phyloP scores from a whole-genome alignment of 2,888 invertebrate species.

The Allacma fusca region DNA sequence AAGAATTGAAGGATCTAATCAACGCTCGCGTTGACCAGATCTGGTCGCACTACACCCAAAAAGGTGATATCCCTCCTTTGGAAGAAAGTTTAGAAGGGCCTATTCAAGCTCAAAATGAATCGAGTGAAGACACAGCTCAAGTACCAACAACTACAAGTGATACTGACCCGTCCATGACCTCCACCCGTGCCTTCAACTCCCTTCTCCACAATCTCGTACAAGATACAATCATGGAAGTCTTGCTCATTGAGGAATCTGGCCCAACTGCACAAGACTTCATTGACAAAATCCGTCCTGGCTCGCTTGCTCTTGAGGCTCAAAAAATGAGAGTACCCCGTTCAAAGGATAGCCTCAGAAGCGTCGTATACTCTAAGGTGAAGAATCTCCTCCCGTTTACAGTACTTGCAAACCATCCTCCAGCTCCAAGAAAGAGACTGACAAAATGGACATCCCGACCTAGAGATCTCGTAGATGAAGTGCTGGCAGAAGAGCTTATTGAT shows the following conservation, averaged over 20 bases:
- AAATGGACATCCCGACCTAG: slow-evolving; percentile 56
- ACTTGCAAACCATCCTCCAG: slow-evolving; percentile 23
- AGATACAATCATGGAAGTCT: slow-evolving; percentile 50
- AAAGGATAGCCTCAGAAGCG: slow-evolving; percentile 43
- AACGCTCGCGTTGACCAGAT: background rate
- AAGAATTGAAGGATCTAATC: slow-evolving; percentile 25
- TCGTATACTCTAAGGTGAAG: slow-evolving; percentile 34
- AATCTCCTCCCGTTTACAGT: slow-evolving; percentile 47
- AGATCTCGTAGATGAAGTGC: slow-evolving; percentile 57
- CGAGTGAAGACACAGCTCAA: background rate
- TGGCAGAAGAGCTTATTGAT: slow-evolving; percentile 55
- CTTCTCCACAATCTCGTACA: slow-evolving; percentile 47
- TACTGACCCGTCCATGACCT: slow-evolving; percentile 20
- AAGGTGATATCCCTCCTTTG: background rate
- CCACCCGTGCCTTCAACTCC: slow-evolving; percentile 48
- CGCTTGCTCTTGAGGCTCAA: slow-evolving; percentile 52
- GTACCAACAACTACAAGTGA: background rate
- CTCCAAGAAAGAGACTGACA: slow-evolving; percentile 42
- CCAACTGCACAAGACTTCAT: slow-evolving; percentile 39
- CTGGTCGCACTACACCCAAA: slow-evolving; percentile 21
- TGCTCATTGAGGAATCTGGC: slow-evolving; percentile 39
- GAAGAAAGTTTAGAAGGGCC: background rate
- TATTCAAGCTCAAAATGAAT: background rate
- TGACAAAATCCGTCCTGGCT: slow-evolving; percentile 56
- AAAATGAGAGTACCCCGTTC: slow-evolving; percentile 50